Conservation (phyloP, 2,797 vertebrate genomes). For the Gymnothorax javanicus region DNA sequence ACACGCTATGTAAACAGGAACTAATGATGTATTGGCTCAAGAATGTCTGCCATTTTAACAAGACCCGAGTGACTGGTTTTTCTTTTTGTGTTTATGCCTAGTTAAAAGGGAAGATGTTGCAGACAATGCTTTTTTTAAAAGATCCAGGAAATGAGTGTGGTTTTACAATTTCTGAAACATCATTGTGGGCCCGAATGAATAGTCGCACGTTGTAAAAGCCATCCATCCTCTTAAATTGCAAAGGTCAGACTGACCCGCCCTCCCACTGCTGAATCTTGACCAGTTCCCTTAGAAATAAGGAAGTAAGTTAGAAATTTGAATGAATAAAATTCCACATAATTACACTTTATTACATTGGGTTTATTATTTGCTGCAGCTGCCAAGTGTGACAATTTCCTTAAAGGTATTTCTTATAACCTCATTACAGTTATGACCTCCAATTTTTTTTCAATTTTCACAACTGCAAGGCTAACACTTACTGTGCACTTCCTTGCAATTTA, state of each 20-base stretch:
- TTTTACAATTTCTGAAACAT: not conserved
- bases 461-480: not conserved
- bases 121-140: not conserved
- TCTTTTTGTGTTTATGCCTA: conserved; percentile 7
- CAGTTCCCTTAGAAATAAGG: not conserved
- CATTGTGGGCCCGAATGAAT: not conserved
- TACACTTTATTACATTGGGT: not conserved
- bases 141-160: not conserved
- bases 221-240: not conserved
- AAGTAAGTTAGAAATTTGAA: not conserved
- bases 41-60: not conserved
- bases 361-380: not conserved
- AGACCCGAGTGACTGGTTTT: not conserved
- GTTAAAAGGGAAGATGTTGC: not conserved
- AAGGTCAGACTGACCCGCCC: not conserved
- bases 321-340: not conserved
- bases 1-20: not conserved
- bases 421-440: not conserved
- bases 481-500: not conserved
- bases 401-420: too few species aligned
- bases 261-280: not conserved
- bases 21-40: not conserved
- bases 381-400: not conserved
- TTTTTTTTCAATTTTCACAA: not conserved
- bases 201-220: not conserved